Evolutionary conservation across 2,797 vertebrate genomes (phyloP).

Genomic region (Podargus strigoides): DNA sequence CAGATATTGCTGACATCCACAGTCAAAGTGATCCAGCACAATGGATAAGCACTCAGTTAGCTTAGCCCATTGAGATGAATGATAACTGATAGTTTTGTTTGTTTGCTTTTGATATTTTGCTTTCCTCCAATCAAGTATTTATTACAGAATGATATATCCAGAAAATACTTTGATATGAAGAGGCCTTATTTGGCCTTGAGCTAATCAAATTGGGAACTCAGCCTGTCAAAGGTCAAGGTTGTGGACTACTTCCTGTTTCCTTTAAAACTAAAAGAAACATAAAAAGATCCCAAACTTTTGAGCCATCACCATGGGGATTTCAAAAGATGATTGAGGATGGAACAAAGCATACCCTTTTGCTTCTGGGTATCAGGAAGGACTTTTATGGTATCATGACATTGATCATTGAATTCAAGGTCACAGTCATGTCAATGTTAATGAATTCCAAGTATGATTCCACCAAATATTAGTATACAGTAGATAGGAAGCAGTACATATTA

Average conservation of each 20-base stretch:
- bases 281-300: slow-evolving; percentile 46
- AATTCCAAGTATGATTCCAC: slow-evolving; percentile 6
- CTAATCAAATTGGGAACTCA: not conserved
- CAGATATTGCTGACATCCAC: not conserved
- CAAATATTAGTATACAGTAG: not conserved
- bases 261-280: slow-evolving; percentile 37
- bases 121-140: slow-evolving; percentile 27
- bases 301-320: slow-evolving; percentile 19
- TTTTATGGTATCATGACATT: slow-evolving; percentile 17
- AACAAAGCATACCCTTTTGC: slow-evolving; percentile 27
- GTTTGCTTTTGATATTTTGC: slow-evolving; percentile 44
- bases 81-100: slow-evolving; percentile 17
- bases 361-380: slow-evolving; percentile 45
- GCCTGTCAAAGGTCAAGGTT: not conserved
- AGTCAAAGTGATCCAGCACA: slow-evolving; percentile 11
- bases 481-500: not conserved
- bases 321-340: slow-evolving; percentile 22
- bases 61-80: not conserved
- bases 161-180: not conserved
- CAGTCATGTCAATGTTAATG: not conserved
- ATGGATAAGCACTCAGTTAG: not conserved
- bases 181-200: not conserved
- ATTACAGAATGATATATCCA: slow-evolving; percentile 26
- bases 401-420: slow-evolving; percentile 55
- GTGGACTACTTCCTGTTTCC: slow-evolving; percentile 50